Percentiles rank a stretch among this genome's conserved stretches.
Conservation (phyloP, 1,140 invertebrate genomes). For the Drosophila ficusphila region DNA sequence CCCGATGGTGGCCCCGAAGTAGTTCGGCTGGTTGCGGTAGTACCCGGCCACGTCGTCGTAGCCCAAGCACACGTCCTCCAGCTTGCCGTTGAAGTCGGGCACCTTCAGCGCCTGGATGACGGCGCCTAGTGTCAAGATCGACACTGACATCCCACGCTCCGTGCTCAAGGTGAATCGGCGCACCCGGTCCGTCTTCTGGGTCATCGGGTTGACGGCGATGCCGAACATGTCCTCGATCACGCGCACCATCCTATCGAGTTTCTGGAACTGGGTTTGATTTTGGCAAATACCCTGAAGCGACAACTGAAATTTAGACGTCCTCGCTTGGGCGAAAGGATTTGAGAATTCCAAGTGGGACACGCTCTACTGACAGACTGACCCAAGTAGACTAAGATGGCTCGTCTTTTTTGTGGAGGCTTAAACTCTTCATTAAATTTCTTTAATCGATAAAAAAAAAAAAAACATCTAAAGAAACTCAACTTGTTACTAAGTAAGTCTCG, state of each 20-base stretch:
- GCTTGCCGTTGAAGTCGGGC: conserved; percentile 88
- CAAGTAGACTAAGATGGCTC: background rate
- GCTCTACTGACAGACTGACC: background rate
- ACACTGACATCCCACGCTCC: conserved; percentile 85
- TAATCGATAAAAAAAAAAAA: no score
- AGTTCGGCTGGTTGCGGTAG: conserved; percentile 86
- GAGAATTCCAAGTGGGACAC: background rate
- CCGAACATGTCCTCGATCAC: conserved; percentile 81
- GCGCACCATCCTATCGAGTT: conserved; percentile 58
- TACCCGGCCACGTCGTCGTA: conserved; percentile 90
- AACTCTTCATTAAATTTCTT: no score
- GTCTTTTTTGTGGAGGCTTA: no score
- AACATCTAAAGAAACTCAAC: no score
- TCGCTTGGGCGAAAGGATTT: background rate
- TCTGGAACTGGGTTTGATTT: background rate
- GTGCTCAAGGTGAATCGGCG: conserved; percentile 87
- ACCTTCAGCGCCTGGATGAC: conserved; percentile 89
- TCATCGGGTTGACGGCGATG: conserved; percentile 69
- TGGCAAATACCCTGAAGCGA: conserved; percentile 9
- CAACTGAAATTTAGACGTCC: conserved; percentile 30
- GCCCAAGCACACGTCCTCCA: conserved; percentile 90
- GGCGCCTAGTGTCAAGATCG: conserved; percentile 90
- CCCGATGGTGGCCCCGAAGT: conserved; percentile 94
- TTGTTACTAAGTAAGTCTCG: no score
- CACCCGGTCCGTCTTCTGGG: conserved; percentile 82